Conservation (phyloP, 2,888 invertebrate species). For the Athalia cordata region DNA sequence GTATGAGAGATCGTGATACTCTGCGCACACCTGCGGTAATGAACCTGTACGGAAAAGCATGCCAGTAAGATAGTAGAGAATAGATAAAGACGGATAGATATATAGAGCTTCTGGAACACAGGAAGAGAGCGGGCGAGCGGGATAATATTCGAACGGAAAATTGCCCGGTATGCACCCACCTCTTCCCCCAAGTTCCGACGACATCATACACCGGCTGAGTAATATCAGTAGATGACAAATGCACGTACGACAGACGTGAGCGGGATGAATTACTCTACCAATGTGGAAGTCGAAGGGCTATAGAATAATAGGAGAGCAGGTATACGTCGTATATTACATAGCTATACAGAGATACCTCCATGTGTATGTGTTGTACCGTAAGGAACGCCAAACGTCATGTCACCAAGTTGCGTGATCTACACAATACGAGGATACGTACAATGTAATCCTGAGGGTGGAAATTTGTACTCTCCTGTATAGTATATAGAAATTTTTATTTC, state of each 20-base stretch:
- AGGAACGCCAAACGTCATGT: not conserved
- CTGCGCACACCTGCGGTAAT: too few species aligned
- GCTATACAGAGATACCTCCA: not conserved
- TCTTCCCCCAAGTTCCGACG: not conserved
- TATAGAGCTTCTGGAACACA: too few species aligned
- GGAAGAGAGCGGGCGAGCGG: too few species aligned
- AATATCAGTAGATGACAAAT: slow-evolving; percentile 37
- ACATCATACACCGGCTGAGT: slow-evolving; percentile 14
- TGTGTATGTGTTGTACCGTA: not conserved
- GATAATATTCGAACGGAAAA: slow-evolving; percentile 13
- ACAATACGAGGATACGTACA: too few species aligned
- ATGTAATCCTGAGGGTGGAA: too few species aligned
- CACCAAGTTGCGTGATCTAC: too few species aligned
- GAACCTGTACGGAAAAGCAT: too few species aligned
- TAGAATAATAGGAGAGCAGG: slow-evolving; percentile 2
- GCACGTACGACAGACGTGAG: slow-evolving; percentile 35
- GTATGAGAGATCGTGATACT: too few species aligned
- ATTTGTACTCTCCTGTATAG: too few species aligned
- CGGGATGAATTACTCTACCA: slow-evolving; percentile 28
- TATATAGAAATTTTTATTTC: too few species aligned
- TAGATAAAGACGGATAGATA: too few species aligned
- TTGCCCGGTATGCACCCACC: slow-evolving; percentile 33
- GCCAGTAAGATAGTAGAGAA: too few species aligned
- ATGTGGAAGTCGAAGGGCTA: not conserved
- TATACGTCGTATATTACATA: not conserved